These are phyloP conservation scores for Salvator merianae DNA, from an alignment of 2,113 vertebrate genomes.

Conservation along the genomic window DNA sequence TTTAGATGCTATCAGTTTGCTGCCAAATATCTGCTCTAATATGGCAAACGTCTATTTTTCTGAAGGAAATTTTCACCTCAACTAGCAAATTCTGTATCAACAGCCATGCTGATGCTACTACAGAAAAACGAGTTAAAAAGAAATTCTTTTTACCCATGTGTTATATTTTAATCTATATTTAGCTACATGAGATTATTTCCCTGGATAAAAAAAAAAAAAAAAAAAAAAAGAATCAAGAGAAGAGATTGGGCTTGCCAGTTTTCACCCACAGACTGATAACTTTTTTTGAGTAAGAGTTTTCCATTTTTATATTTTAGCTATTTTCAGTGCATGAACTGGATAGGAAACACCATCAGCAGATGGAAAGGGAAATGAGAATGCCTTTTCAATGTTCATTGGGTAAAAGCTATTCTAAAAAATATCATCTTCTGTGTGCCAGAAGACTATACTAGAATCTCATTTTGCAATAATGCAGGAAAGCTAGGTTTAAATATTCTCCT, in stretches of 20 bases:
- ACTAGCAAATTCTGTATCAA: constrained; percentile 2
- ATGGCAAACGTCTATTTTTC: fast-evolving
- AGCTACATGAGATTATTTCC: not conserved
- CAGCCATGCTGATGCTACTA: not conserved
- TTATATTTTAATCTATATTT: not conserved
- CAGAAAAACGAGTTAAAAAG: not conserved
- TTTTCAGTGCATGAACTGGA: not conserved
- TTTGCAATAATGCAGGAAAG: not conserved
- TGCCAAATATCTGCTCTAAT: constrained; percentile 17
- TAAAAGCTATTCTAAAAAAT: not conserved
- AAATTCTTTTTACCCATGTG: constrained; percentile 10
- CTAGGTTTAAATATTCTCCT: not conserved
- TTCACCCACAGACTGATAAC: not conserved
- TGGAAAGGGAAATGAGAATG: constrained; percentile 14
- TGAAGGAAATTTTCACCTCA: not conserved
- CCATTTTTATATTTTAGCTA: constrained; percentile 17
- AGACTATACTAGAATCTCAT: constrained; percentile 15
- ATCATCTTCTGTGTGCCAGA: not conserved
- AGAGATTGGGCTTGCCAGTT: constrained; percentile 14
- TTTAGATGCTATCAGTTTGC: not conserved
- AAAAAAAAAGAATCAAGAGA: constrained; percentile 17
- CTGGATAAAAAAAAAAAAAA: constrained; percentile 25
- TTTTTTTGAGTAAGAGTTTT: constrained; percentile 1
- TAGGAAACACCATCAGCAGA: constrained; percentile 12
- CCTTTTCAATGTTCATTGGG: constrained; percentile 18